Base-by-base conservation (phyloP, 2,888 invertebrate species). In the Sericinus montela region DNA sequence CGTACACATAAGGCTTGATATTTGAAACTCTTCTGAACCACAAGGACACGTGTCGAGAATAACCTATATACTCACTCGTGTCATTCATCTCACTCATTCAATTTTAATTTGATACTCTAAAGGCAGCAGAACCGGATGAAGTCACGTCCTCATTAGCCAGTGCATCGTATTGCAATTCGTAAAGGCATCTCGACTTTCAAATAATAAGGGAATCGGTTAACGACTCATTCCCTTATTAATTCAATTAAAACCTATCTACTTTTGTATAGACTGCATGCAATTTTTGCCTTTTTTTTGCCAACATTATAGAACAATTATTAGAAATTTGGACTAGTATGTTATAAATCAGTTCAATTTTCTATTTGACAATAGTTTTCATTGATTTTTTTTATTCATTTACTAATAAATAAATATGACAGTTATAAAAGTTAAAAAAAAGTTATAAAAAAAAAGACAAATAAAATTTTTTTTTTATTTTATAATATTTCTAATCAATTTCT, bases 101-200 rank as follows among this genome's bases (percentile, higher is more conserved):
- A 54, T 55, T 29, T 29, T 40, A 49, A 54, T 55, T 51, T 52
- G 38, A 45, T 51, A 63, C 61, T 63, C 62, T 59, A 54, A 48
- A 45, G 63, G 61, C 66, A 63, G 58, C 30, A 36, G 23, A 59
- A 57, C 62, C 68, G 72, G 71, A 77, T 69, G 67, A 66, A 68
- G 80, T 76, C 79, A 77, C 75, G 83, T 75, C 69, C 82, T 76
- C 73, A 77, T 83, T 82, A 77, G 59, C 72, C 58, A 65, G 60
- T 63, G 81, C 69, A 74, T 80, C 79, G 56, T 60, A 73, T 84
- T 81, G 70, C 80, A 9, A 9, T 35, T 11, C 32, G 15, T 19
- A 16, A 40, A 49, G 11, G 29, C n/a, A 40, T 19, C 32, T 39
- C 34, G 16, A 35, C n/a, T 45, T 49, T 40, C 44, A 44, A 35